A percentile compares a stretch with the other conserved stretches of the same genome.
Evolutionary conservation across 2,113 vertebrate genomes (phyloP).

Genomic region (Tragelaphus scriptus): DNA sequence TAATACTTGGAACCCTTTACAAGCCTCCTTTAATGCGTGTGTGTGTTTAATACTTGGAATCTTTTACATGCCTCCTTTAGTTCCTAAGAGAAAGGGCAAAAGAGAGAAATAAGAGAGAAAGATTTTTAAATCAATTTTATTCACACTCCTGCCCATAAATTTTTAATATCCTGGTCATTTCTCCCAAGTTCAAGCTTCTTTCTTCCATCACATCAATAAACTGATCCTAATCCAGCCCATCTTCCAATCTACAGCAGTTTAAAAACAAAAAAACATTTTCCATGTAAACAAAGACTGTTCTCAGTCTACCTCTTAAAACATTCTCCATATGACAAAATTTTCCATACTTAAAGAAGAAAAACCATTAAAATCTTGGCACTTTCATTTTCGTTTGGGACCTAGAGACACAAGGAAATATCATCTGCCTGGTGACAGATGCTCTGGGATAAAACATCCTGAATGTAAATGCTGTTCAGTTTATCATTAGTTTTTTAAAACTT

Average conservation of each 20-base stretch:
- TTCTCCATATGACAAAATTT: not conserved
- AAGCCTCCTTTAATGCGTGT: not conserved
- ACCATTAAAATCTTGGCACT: not conserved
- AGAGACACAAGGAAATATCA: not conserved
- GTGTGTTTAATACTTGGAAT: not conserved
- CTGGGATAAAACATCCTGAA: not conserved
- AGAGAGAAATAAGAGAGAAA: not conserved
- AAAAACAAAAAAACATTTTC: not conserved
- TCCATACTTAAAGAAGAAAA: not conserved
- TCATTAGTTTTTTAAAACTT: not conserved
- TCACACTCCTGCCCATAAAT: not conserved
- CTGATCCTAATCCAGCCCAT: not conserved
- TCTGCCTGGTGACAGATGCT: not conserved
- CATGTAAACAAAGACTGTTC: not conserved
- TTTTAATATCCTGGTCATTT: not conserved
- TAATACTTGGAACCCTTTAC: not conserved
- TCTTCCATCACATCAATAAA: not conserved
- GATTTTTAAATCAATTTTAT: not conserved
- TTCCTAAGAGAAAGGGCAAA: not conserved
- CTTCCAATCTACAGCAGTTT: not conserved
- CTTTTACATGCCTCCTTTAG: not conserved
- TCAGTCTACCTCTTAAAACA: not conserved
- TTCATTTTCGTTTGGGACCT: not conserved
- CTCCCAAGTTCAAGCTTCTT: not conserved
- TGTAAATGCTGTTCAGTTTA: not conserved